Percentiles rank a stretch among this genome's conserved stretches.
Conservation (phyloP, 2,113 vertebrate species). For the Trichechus manatus region DNA sequence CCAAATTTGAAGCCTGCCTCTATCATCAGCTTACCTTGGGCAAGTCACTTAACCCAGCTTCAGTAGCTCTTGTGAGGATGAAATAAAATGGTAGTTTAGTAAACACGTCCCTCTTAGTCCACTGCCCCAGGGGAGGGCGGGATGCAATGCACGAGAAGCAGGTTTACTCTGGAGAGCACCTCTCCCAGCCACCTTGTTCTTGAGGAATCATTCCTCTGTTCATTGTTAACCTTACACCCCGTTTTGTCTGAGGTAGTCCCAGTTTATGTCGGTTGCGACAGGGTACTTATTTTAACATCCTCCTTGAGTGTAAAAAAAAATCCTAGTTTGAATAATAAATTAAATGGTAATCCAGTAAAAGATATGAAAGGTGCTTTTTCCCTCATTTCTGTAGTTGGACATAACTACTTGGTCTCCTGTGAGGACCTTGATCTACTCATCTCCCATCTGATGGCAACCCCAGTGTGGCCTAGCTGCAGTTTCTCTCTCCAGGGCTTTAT, state of each 20-base stretch:
- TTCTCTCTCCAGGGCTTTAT: slow-evolving; percentile 48
- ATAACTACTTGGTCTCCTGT: background rate
- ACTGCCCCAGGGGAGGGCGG: rapidly evolving
- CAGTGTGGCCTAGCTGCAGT: slow-evolving; percentile 8
- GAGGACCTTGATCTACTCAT: slow-evolving; percentile 39
- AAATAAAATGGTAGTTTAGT: background rate
- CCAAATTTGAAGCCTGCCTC: background rate
- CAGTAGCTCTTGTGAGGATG: background rate
- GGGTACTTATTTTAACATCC: background rate
- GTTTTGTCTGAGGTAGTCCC: background rate
- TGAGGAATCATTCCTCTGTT: background rate
- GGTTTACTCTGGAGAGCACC: background rate
- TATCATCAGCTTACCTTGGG: background rate
- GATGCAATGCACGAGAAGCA: background rate
- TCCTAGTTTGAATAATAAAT: background rate
- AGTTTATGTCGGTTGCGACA: background rate
- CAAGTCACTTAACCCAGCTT: background rate
- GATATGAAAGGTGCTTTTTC: background rate
- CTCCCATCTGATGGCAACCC: slow-evolving; percentile 30
- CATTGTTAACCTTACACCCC: background rate
- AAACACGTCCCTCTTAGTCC: background rate
- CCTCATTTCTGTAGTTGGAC: background rate
- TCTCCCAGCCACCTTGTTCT: background rate
- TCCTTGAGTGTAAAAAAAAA: background rate
- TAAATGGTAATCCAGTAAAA: background rate